A percentile compares a stretch with the other conserved stretches of the same genome.
These are phyloP conservation scores for Peromyscus aztecus DNA, from an alignment of 2,797 vertebrate genomes.

Conservation along the genomic window DNA sequence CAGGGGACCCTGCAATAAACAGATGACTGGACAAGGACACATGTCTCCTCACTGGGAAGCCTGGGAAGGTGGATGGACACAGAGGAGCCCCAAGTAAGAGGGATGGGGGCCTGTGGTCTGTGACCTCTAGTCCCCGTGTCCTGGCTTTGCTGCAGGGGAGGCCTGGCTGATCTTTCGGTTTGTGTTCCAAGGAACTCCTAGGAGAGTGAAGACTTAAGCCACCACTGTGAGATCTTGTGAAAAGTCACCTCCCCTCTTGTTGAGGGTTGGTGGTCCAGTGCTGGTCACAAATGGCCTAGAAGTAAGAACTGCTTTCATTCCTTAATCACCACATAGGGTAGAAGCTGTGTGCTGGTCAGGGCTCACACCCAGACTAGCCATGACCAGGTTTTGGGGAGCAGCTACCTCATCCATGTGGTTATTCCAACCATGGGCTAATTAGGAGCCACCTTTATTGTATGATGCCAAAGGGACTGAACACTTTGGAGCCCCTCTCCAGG, in stretches of 20 bases:
- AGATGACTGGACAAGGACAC: background rate
- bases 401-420: rapidly evolving
- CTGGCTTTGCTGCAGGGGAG: background rate
- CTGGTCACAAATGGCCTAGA: background rate
- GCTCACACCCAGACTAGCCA: background rate
- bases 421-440: rapidly evolving
- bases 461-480: background rate
- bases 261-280: background rate
- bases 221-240: background rate
- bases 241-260: background rate
- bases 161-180: background rate
- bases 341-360: background rate
- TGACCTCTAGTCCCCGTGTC: background rate
- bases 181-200: background rate
- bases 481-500: background rate
- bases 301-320: background rate
- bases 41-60: background rate
- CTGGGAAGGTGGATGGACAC: rapidly evolving
- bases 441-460: rapidly evolving
- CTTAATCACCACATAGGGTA: background rate
- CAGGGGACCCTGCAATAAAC: background rate
- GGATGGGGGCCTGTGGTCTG: background rate
- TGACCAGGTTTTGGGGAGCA: background rate
- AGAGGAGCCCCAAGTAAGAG: background rate
- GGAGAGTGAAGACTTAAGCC: background rate